These are phyloP conservation scores for Podarcis muralis DNA, from an alignment of 2,113 vertebrate genomes.

Conservation along the genomic window DNA sequence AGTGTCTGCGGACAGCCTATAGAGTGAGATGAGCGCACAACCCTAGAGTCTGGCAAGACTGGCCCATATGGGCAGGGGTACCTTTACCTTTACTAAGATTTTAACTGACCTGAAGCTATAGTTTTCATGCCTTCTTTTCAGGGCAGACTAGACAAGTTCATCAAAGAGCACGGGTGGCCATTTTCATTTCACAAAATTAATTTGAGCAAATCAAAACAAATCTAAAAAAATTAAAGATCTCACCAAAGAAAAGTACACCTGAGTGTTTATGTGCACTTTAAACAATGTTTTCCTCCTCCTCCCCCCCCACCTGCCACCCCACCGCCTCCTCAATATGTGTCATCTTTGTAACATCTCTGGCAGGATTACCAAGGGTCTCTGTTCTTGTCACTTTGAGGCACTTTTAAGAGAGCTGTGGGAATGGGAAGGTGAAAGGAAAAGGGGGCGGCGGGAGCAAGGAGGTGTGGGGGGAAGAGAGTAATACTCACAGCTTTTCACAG, in stretches of 20 bases:
- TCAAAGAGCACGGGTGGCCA: neutral
- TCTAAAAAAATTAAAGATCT: neutral
- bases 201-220: neutral
- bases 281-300: slow-evolving; percentile 5
- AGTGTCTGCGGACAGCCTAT: no score
- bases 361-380: slow-evolving; percentile 23
- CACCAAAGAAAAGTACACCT: neutral
- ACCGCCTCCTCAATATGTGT: neutral
- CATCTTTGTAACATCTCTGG: slow-evolving; percentile 38
- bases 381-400: slow-evolving; percentile 39
- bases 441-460: slow-evolving; percentile 18
- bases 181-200: neutral
- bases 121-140: neutral
- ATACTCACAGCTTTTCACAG: slow-evolving; percentile 76
- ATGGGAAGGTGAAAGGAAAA: slow-evolving; percentile 42
- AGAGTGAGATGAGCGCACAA: no score
- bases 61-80: no score
- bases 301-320: neutral
- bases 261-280: neutral
- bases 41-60: no score
- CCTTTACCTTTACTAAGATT: no score
- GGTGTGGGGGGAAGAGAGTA: slow-evolving; percentile 49
- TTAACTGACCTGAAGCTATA: neutral
- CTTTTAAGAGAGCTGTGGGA: slow-evolving; percentile 44
- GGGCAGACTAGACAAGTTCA: neutral